A percentile compares a stretch with the other conserved stretches of the same genome.
phyloP scores from a whole-genome alignment of 2,797 vertebrate species.

The Chromobotia macracanthus region DNA sequence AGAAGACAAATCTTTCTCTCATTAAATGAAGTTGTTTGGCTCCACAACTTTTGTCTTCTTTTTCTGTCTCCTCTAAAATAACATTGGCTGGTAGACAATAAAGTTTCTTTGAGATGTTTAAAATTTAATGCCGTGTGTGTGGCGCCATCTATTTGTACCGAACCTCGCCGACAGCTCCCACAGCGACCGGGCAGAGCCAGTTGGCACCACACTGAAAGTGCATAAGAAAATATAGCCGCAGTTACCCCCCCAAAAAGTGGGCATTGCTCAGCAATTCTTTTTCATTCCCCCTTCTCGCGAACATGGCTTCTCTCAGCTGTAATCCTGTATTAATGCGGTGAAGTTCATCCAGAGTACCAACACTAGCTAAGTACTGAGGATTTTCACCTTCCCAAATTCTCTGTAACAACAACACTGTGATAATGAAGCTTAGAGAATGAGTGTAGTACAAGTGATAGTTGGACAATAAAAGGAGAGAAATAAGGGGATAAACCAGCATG shows the following conservation, averaged over 20 bases:
- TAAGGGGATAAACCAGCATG: conserved; percentile 71
- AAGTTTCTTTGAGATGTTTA: conserved; percentile 61
- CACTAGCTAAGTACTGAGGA: conserved; percentile 85
- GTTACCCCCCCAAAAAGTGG: conserved; percentile 76
- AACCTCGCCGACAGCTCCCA: conserved; percentile 59
- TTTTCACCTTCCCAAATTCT: conserved; percentile 87
- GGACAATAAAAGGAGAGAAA: conserved; percentile 55
- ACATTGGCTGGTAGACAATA: conserved; percentile 39
- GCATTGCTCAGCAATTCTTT: conserved; percentile 73
- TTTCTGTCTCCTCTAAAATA: conserved; percentile 7
- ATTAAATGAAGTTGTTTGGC: not conserved
- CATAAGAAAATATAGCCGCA: conserved; percentile 71
- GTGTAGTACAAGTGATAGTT: conserved; percentile 56
- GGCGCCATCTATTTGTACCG: conserved; percentile 64
- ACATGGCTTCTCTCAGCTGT: conserved; percentile 75
- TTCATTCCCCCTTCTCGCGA: conserved; percentile 81
- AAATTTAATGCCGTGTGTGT: conserved; percentile 65
- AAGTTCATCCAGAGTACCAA: conserved; percentile 92
- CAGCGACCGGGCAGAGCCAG: conserved; percentile 60
- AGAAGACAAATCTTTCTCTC: conserved; percentile 15
- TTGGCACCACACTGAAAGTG: conserved; percentile 67
- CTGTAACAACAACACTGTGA: conserved; percentile 82
- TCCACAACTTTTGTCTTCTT: not conserved
- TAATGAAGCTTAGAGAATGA: conserved; percentile 84
- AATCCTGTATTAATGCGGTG: conserved; percentile 85